Evolutionary conservation across 37 sponge, comb jelly and placozoan genomes (phyloP).

Genomic region (Beroe forskalii): DNA sequence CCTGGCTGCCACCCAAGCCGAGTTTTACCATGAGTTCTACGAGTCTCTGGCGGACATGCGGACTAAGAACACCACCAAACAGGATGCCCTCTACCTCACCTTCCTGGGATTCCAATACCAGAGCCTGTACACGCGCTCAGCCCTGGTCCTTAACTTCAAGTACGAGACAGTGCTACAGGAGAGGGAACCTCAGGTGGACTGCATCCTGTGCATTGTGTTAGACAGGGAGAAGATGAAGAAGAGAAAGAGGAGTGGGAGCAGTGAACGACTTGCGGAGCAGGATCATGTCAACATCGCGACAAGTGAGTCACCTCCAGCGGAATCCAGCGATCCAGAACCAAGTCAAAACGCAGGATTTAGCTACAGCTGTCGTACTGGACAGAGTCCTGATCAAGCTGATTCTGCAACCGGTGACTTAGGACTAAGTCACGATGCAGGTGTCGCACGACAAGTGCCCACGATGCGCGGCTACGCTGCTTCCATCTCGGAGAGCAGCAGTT

Average conservation of each 20-base stretch:
- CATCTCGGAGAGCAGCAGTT: neutral
- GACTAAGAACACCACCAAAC: neutral
- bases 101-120: slow-evolving; percentile 32
- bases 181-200: neutral
- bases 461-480: neutral
- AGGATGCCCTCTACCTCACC: neutral
- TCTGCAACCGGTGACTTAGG: no score
- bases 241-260: no score
- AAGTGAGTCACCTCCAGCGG: neutral
- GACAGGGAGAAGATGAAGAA: slow-evolving; percentile 6
- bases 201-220: neutral
- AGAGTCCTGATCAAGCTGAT: no score
- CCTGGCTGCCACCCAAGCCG: neutral
- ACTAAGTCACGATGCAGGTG: no score
- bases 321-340: no score
- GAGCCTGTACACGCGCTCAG: slow-evolving; percentile 5
- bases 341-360: no score
- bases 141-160: slow-evolving; percentile 16
- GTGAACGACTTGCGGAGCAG: neutral
- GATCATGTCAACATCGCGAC: no score
- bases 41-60: neutral
- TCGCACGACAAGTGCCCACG: no score
- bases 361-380: no score
- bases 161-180: neutral
- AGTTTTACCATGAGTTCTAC: slow-evolving; percentile 20